Base-by-base conservation (phyloP, 2,113 vertebrate species). In the Hyperopisus bebe region DNA sequence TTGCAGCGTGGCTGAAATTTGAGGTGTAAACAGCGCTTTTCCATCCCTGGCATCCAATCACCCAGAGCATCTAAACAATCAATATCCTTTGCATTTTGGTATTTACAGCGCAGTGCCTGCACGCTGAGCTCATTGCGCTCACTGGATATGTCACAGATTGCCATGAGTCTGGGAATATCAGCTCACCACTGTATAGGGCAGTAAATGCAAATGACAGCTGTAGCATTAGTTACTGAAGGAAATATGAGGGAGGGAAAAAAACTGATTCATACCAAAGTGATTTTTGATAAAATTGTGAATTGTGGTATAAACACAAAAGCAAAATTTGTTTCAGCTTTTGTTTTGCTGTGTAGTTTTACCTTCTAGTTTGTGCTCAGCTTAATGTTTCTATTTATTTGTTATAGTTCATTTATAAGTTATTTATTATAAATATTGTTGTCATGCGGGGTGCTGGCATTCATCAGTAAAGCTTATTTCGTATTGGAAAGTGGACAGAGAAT, bases 11-110 rank as follows among this genome's bases (percentile, higher is more conserved):
- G 93, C 93, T 96, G 95, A 95, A 96, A 96, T 96, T 95, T 96
- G 94, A 95, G 95, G 91, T 93, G 95, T 94, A 96, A 96, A 96
- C 94, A 96, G 92, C 93, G 93, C 94, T 95, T 93, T 93, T 93
- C 35, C 95, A 94, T 95, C 91, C 77, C 93, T 93, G 94, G 92
- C 95, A 92, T 88, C 91, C 92, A 93, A 94, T 95, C 94, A 95
- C 94, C 95, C 92, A 90, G 92, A 94, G 94, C 95, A 94, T 95
- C 95, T 96, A 96, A 96, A 96, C 96, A 96, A 96, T 96, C 96
- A 94, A 96, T 96, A 92, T 89, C 89, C 94, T 96, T 96, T 96
- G 96, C 96, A 96, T 95, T 92, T 96, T 96, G 96, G 92, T 96
- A 96, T 96, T 96, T 96, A 95, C 96, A 93, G 91, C 94, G 7